These are phyloP conservation scores for Melitaea athalia DNA, from an alignment of 2,888 invertebrate species.

Conservation along the genomic window DNA sequence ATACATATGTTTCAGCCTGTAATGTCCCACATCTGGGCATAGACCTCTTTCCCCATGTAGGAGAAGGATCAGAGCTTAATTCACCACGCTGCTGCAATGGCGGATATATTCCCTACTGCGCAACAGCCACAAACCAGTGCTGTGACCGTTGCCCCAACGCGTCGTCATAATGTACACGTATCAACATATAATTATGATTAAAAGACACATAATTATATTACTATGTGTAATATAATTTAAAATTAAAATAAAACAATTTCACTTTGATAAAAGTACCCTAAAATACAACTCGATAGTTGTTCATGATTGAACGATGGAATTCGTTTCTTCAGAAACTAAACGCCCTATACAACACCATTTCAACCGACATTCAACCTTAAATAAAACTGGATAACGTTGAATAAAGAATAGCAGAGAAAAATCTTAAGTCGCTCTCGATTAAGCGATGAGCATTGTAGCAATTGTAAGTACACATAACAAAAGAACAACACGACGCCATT, in stretches of 20 bases:
- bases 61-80: no score
- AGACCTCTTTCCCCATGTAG: no score
- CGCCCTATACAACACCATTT: background rate
- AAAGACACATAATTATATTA: no score
- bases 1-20: no score
- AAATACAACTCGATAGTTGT: slow-evolving; percentile 11
- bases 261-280: background rate
- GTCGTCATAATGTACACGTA: no score
- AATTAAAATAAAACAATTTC: background rate
- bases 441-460: slow-evolving; percentile 38
- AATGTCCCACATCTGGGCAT: no score
- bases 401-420: slow-evolving; percentile 9
- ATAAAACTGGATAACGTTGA: slow-evolving; percentile 7
- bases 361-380: slow-evolving; percentile 9
- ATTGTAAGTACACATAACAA: slow-evolving; percentile 48
- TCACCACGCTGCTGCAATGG: no score
- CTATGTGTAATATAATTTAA: background rate
- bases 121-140: no score
- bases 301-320: slow-evolving; percentile 8
- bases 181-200: no score
- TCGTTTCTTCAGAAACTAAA: background rate
- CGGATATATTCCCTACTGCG: no score
- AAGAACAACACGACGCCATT: slow-evolving; percentile 47
- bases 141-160: no score
- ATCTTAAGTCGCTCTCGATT: slow-evolving; percentile 37